These are phyloP conservation scores for Anarhynchus alexandrinus DNA, from an alignment of 2,113 vertebrate genomes.

Conservation along the genomic window DNA sequence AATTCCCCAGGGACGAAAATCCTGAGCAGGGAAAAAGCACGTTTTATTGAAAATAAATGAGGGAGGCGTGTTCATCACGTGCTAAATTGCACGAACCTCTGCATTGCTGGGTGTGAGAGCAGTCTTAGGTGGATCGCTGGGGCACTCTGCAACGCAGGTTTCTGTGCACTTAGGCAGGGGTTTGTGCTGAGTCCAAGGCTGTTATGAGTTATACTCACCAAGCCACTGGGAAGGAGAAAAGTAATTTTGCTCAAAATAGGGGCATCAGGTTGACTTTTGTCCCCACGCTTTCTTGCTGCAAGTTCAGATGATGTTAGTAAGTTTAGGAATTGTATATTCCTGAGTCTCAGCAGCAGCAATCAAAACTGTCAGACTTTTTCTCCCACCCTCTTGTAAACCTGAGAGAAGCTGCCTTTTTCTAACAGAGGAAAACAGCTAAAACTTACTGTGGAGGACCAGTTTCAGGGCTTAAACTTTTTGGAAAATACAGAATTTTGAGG, in stretches of 20 bases:
- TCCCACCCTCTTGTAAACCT: background rate
- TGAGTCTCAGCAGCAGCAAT: background rate
- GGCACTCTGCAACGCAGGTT: background rate
- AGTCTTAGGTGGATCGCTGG: background rate
- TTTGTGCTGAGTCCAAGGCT: background rate
- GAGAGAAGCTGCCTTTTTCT: background rate
- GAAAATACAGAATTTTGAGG: background rate
- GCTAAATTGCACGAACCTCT: background rate
- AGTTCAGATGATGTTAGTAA: background rate
- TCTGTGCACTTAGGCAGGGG: accelerated
- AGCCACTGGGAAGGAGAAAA: background rate
- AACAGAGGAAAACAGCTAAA: background rate
- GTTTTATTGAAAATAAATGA: background rate
- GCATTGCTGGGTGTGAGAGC: background rate
- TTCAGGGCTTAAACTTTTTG: background rate
- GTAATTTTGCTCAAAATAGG: background rate
- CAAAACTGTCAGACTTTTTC: background rate
- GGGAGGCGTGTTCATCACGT: background rate
- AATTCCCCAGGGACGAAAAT: background rate
- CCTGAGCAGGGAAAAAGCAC: background rate
- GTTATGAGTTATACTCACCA: background rate
- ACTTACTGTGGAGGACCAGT: background rate
- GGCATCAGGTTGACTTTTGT: background rate
- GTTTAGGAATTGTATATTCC: background rate
- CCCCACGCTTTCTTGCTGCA: background rate